Base-by-base conservation (phyloP, 2,888 invertebrate species). In the Diogma glabrata region DNA sequence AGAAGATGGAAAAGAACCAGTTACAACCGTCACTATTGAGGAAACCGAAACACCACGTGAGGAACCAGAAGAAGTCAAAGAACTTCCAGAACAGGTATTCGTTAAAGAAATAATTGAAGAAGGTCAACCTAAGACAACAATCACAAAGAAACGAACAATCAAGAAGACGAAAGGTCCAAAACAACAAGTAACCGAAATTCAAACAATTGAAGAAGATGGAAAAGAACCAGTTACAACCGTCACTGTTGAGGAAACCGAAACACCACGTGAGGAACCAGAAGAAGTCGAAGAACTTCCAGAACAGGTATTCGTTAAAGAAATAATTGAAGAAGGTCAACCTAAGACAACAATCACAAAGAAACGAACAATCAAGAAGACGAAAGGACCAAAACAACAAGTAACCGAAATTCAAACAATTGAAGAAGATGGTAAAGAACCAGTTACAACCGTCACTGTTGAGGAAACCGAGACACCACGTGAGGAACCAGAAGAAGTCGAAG, bases 161-260 rank as follows among this genome's bases (percentile, higher is more conserved):
- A 65, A 64, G 55, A 58, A 53, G 4, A 50, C 54, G 14, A 54
- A 55, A 36, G 57, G 57, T 47, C 53, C 51, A 6, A 51, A 51
- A 36, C 56, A 67, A 64, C 53, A 59, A 57, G 22, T 59, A 1
- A 64, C 67, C 47, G 58, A 72, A 3, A 66, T 67, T 2, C 72
- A 73, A 61, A 67, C 72, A 3, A 64, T 64, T 12, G 70, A 72
- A 1, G 56, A 57, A n/a, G 62, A 62, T 51, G 65, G 63, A 17
- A 60, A 58, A 47, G 65, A 55, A 17, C 64, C 66, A 12, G 55
- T 61, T 46, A 63, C 60, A 1, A 61, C 63, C 6, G 59, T 64
- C 20, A 52, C 54, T 7, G 56, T 50, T 20, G 51, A 58, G 51
- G 51, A 54, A 49, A 33, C 17, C 26, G 33, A 51, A 9, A 17